Conservation (phyloP, 1,140 invertebrate genomes). For the Drosophila elegans region DNA sequence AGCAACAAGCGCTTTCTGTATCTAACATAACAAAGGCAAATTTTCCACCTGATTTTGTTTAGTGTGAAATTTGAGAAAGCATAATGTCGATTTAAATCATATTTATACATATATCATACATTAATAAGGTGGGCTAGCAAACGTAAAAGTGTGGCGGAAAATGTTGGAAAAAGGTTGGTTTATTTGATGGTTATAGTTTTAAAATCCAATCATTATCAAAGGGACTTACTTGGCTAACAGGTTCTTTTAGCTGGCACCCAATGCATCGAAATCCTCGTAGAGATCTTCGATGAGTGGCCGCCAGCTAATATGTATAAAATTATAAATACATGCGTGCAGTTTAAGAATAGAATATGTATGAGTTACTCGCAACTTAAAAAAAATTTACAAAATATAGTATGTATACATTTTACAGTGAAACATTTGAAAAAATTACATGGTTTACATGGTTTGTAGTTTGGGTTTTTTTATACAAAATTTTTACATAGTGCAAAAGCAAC, state of each 20-base stretch:
- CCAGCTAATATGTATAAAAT: slow-evolving; percentile 51
- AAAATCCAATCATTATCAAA: slow-evolving; percentile 51
- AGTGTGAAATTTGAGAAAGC: slow-evolving; percentile 15
- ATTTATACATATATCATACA: slow-evolving; percentile 54
- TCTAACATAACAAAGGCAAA: slow-evolving; percentile 17
- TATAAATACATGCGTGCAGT: slow-evolving; percentile 73
- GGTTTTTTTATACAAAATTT: slow-evolving; percentile 77
- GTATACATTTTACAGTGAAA: slow-evolving; percentile 73
- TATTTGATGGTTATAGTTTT: slow-evolving; percentile 18
- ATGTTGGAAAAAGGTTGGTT: slow-evolving; percentile 35
- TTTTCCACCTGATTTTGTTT: not conserved
- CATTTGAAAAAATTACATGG: slow-evolving; percentile 76
- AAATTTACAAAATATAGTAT: slow-evolving; percentile 73
- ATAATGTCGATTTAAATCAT: slow-evolving; percentile 25
- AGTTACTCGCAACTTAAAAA: slow-evolving; percentile 66
- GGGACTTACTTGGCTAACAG: slow-evolving; percentile 59
- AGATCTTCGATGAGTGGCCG: slow-evolving; percentile 2
- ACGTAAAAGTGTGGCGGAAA: slow-evolving; percentile 11
- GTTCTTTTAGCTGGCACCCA: slow-evolving; percentile 32
- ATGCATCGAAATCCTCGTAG: slow-evolving; percentile 6
- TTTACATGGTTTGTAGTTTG: slow-evolving; percentile 44
- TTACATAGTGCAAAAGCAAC: slow-evolving; percentile 79
- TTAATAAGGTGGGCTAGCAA: slow-evolving; percentile 45
- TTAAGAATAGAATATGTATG: slow-evolving; percentile 47
- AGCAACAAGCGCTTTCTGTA: slow-evolving; percentile 38